Evolutionary conservation across 2,888 invertebrate species (phyloP).

Genomic region (Thera britannica): DNA sequence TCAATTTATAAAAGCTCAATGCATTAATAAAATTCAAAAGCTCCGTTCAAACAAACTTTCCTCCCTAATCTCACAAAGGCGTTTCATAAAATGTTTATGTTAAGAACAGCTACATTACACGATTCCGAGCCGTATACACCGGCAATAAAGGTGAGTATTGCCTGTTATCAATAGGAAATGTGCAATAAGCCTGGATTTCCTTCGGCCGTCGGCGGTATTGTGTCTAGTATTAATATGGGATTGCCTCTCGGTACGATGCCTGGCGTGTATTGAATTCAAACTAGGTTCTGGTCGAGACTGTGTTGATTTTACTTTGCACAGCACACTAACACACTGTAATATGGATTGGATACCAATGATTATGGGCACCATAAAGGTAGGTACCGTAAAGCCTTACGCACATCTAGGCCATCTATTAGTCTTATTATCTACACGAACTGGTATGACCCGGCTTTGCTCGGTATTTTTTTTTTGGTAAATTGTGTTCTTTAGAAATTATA

Average conservation of each 20-base stretch:
- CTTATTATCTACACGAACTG: too few relatives aligned
- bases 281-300: constrained; percentile 12
- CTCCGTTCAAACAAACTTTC: constrained; percentile 18
- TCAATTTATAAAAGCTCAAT: constrained; percentile 6
- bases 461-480: too few relatives aligned
- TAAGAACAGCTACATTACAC: constrained; percentile 8
- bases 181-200: constrained; percentile 41
- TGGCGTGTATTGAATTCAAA: constrained; percentile 31
- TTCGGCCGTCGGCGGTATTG: constrained; percentile 34
- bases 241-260: constrained; percentile 34
- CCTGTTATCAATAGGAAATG: constrained; percentile 31
- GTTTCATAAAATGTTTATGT: constrained; percentile 32
- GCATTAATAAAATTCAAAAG: constrained; percentile 27
- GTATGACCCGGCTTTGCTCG: too few relatives aligned
- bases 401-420: too few relatives aligned
- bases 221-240: constrained; percentile 41
- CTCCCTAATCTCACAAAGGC: constrained; percentile 28
- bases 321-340: not conserved
- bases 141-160: constrained; percentile 21
- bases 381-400: too few relatives aligned
- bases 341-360: not conserved
- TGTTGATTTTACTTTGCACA: constrained; percentile 10
- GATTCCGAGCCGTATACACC: constrained; percentile 9
- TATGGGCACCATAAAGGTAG: too few relatives aligned
- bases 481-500: too few relatives aligned